Base-by-base conservation (phyloP, 2,113 vertebrate species). In the Acinonyx jubatus region DNA sequence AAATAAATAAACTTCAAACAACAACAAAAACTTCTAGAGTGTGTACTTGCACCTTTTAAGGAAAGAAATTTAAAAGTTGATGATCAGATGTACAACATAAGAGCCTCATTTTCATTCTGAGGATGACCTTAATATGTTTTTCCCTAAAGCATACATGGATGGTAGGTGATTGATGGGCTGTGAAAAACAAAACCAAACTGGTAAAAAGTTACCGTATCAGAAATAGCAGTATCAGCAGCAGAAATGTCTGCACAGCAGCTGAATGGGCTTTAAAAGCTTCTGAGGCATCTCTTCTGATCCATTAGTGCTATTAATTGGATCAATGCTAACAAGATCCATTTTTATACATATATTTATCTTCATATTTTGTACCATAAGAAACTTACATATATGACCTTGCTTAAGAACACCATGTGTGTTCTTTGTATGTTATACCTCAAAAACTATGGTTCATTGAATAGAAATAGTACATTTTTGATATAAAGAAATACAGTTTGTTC, bases 101-200 rank as follows among this genome's bases (percentile, higher is more conserved):
- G 94, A 57, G 9, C 57, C 31, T 82, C 36, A 0, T 92, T 98
- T 97, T 94, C 84, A 86, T 87, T 87, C 81, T 19, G 25, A 92
- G 33, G 80, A 45, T 96, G 95, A 92, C 95, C 87, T 96, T 96
- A 95, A 79, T 96, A 89, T 88, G 69, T 97, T 97, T 95, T 92
- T 38, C 96, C 94, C 83, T 76, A n/a, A 96, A 96, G 97, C 95
- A 83, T 92, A 61, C 63, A 83, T 52, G 84, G 90, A 95, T 78
- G 69, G 10, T 87, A 80, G 87, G 84, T 95, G 97, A 98, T 88
- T 85, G 96, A 98, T 97, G 92, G 80, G 15, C 94, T 96, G 80
- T 97, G 92, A 83, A 97, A 97, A 96, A 52, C 76, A 96, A 91
- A 94, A 96, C 87, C 86, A 93, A 97, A 89, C 83, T 97, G 36